Conservation (phyloP, 2,113 vertebrate species). For the Platysteira castanea region DNA sequence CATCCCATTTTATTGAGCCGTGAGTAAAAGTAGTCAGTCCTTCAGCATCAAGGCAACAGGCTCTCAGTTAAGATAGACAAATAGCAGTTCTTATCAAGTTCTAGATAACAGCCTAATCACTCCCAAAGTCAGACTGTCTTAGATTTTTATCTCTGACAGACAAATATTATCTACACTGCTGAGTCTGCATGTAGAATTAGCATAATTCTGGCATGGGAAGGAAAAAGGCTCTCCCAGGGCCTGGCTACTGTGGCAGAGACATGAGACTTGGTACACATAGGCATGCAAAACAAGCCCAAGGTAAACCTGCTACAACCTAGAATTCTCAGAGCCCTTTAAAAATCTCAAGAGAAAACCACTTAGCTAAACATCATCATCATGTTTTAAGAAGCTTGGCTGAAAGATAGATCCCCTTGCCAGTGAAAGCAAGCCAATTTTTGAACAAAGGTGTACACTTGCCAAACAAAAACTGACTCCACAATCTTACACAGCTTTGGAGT, state of each 20-base stretch:
- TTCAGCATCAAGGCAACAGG: background rate
- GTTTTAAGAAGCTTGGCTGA: conserved; percentile 20
- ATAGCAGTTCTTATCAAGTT: background rate
- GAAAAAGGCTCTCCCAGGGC: background rate
- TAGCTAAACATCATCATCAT: conserved; percentile 15
- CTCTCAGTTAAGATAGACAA: background rate
- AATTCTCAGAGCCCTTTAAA: background rate
- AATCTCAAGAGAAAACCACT: background rate
- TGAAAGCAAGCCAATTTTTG: conserved; percentile 23
- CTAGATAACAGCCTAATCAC: background rate
- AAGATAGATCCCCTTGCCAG: background rate
- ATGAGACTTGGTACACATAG: background rate
- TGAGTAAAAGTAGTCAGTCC: background rate
- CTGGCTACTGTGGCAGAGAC: background rate
- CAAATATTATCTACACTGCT: background rate
- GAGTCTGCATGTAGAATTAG: background rate
- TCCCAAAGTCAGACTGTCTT: background rate
- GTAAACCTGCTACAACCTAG: background rate
- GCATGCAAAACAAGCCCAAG: background rate
- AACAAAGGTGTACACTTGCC: conserved; percentile 35
- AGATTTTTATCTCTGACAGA: background rate
- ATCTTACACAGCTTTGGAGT: background rate
- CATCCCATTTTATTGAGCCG: background rate
- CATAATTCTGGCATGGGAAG: background rate
- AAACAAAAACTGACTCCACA: background rate